A percentile compares a stretch with the other conserved stretches of the same genome.
Conservation (phyloP, 2,888 invertebrate species). For the Xestobium rufovillosum region DNA sequence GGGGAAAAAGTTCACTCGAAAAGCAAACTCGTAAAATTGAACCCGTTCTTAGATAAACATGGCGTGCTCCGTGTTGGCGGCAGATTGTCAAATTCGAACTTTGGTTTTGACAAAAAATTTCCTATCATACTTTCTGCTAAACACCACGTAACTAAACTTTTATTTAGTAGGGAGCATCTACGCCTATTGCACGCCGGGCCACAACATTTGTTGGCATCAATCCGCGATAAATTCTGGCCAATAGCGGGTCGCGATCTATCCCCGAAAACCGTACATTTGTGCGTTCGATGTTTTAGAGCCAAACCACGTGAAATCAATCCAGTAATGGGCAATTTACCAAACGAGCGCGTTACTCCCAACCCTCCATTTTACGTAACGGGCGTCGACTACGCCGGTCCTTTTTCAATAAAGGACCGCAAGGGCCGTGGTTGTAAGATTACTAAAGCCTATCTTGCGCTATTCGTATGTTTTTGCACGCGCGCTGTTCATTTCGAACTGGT, state of each 20-base stretch:
- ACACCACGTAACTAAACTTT: slow-evolving; percentile 4
- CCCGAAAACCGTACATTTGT: slow-evolving; percentile 7
- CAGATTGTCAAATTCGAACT: too few relatives aligned
- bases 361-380: too few relatives aligned
- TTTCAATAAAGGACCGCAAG: background rate
- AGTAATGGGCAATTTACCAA: too few relatives aligned
- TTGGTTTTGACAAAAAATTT: slow-evolving; percentile 2
- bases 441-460: slow-evolving; percentile 6
- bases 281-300: too few relatives aligned
- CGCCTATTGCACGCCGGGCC: slow-evolving; percentile 13
- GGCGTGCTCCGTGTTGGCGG: too few relatives aligned
- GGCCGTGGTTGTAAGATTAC: background rate
- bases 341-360: too few relatives aligned
- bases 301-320: too few relatives aligned
- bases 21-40: too few relatives aligned
- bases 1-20: too few relatives aligned
- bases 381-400: slow-evolving; percentile 1
- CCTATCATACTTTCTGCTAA: slow-evolving; percentile 2
- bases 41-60: too few relatives aligned
- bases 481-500: slow-evolving; percentile 7
- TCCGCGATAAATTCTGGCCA: slow-evolving; percentile 19
- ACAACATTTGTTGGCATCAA: slow-evolving; percentile 13
- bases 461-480: slow-evolving; percentile 4
- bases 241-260: slow-evolving; percentile 10
- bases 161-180: slow-evolving; percentile 11